Base-by-base conservation (phyloP, 2,113 vertebrate species). In the Ranitomeya variabilis region DNA sequence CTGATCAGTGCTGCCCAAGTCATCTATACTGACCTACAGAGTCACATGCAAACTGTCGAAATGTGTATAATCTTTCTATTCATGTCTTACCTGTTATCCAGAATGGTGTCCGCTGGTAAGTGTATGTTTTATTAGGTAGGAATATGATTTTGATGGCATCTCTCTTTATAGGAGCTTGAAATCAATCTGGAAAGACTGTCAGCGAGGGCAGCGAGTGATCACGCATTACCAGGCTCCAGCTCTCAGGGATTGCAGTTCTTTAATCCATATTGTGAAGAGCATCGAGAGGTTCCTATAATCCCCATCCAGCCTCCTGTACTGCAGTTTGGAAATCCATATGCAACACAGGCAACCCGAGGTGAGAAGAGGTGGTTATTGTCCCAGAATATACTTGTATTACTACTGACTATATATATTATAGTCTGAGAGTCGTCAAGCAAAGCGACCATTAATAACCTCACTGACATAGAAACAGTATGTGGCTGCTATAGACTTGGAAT, bases 291-390 rank as follows among this genome's bases (percentile, higher is more conserved):
- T 80, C 93, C 96, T 80, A 92, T 95, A 87, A 94, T 97, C 82
- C 93, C 97, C 81, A 91, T 93, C 87, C 93, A 95, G 74, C 94
- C 97, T 11, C 95, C 95, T 80, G 94, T 97, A 87, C 91, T 99
- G 92, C 97, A 97, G 0, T 99, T 95, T 92, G 97, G 97, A 90
- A 99, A 99, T 90, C 98, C 98, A 5, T 99, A 99, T 59, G 92
- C 94, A 81, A 80, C 93, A 37, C 94, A 95, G 60, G 95, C 96
- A 90, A 94, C 94, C 76, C 97, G 97, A 96, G 98, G 98, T 96
- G 52, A 37, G 91, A 87, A 37, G 91, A 87, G 18, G 23, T 81
- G 26, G 15, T 11, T 18, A 31, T 80, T 26, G n/a, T 9, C 26
- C 31, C 3, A 4, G 37, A 45, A 45, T 45, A 45, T 45, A 45